Percentiles rank a stretch among this genome's conserved stretches.
phyloP scores from a whole-genome alignment of 2,797 vertebrate genomes.

The Coregonus sp. region DNA sequence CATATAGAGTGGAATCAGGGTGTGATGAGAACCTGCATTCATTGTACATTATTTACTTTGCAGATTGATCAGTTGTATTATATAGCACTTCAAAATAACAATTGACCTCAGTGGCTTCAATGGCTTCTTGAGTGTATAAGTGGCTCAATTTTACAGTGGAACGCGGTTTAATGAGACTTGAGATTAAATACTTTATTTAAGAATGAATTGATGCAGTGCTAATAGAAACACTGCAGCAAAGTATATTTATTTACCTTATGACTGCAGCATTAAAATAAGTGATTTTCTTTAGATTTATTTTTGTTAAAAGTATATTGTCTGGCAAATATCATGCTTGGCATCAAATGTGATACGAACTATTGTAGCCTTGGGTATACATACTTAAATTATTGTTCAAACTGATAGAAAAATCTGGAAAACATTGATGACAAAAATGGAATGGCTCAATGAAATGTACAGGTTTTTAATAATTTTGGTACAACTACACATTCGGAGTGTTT shows the following conservation, averaged over 20 bases:
- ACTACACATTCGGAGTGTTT: not conserved
- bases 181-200: conserved; percentile 56
- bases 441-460: too few relatives aligned
- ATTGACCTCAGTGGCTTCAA: not conserved
- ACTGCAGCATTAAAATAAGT: conserved; percentile 53
- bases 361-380: conserved; percentile 52
- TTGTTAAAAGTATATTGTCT: conserved; percentile 58
- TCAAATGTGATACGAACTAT: conserved; percentile 63
- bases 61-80: not conserved
- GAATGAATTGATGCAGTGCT: conserved; percentile 52
- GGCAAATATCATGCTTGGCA: conserved; percentile 58
- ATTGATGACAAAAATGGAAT: too few relatives aligned
- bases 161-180: conserved; percentile 22
- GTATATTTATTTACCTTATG: conserved; percentile 60
- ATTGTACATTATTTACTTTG: not conserved
- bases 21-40: not conserved
- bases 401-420: not conserved
- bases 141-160: conserved; percentile 36
- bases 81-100: conserved; percentile 7
- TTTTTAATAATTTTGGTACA: too few relatives aligned
- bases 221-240: conserved; percentile 22
- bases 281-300: conserved; percentile 28
- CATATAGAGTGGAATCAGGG: conserved; percentile 2
- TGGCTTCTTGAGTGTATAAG: conserved; percentile 66
- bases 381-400: conserved; percentile 20